Percentiles rank a stretch among this genome's conserved stretches.
phyloP scores from a whole-genome alignment of 2,888 invertebrate genomes.

The Drosophila emarginata region DNA sequence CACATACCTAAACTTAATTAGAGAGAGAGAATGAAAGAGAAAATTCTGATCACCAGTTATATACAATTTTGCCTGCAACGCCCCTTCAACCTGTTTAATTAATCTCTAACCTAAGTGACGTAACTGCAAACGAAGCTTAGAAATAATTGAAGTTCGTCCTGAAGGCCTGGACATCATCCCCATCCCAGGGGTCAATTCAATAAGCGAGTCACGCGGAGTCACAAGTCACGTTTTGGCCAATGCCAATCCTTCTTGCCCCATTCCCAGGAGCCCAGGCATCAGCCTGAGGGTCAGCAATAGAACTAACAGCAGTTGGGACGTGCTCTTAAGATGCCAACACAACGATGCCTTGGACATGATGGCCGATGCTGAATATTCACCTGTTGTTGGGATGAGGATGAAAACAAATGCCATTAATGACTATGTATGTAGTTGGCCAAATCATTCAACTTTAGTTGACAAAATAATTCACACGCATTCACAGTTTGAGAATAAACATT shows the following conservation, averaged over 20 bases:
- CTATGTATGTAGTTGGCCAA: conserved; percentile 44
- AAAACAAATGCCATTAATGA: conserved; percentile 70
- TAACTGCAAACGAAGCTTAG: conserved; percentile 74
- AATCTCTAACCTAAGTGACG: conserved; percentile 76
- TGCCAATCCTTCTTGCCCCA: conserved; percentile 42
- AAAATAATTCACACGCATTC: conserved; percentile 61
- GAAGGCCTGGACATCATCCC: conserved; percentile 20
- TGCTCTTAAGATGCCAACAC: conserved; percentile 40
- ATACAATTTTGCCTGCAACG: conserved; percentile 60
- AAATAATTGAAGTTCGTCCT: conserved; percentile 68
- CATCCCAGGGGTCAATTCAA: conserved; percentile 44
- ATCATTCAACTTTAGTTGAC: conserved; percentile 63
- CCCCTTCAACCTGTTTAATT: conserved; percentile 52
- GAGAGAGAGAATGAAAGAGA: conserved; percentile 19
- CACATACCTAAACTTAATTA: conserved; percentile 62
- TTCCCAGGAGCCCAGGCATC: conserved; percentile 30
- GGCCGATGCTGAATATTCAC: conserved; percentile 83
- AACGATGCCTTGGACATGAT: conserved; percentile 80
- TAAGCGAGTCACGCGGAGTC: conserved; percentile 64
- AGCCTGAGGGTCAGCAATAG: conserved; percentile 59
- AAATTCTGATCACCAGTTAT: conserved; percentile 46
- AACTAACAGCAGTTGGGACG: conserved; percentile 58
- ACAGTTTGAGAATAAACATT: conserved; percentile 9
- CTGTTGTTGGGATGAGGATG: conserved; percentile 58
- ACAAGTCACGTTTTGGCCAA: conserved; percentile 74